phyloP scores from a whole-genome alignment of 2,888 invertebrate species.

The Drosophila mimetica region DNA sequence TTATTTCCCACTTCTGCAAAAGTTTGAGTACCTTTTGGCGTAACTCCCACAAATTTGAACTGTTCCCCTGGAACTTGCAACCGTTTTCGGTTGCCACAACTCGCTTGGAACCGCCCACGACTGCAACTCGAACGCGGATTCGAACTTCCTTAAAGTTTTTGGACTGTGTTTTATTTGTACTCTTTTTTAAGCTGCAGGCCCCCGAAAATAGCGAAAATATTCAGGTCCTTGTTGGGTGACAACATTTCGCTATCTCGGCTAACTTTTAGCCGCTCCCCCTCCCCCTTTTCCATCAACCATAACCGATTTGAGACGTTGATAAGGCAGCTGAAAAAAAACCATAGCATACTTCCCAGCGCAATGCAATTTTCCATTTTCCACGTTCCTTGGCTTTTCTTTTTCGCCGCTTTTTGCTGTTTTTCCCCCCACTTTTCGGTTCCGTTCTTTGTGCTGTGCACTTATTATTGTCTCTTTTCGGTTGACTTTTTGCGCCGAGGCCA shows the following conservation, averaged over 20 bases:
- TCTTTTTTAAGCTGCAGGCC: slow-evolving; percentile 1
- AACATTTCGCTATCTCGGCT: slow-evolving; percentile 44
- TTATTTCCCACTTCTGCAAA: not conserved
- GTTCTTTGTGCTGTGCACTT: slow-evolving; percentile 37
- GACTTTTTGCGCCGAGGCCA: slow-evolving; percentile 29
- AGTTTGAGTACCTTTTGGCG: slow-evolving; percentile 18
- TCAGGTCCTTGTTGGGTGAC: slow-evolving; percentile 23
- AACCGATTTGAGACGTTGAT: slow-evolving; percentile 61
- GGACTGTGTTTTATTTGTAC: not conserved
- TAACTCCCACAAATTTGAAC: not conserved
- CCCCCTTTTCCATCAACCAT: not conserved
- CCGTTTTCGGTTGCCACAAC: slow-evolving; percentile 12
- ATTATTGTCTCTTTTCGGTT: slow-evolving; percentile 49
- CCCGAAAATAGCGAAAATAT: slow-evolving; percentile 2
- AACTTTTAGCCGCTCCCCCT: slow-evolving; percentile 11
- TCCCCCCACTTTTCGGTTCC: not conserved
- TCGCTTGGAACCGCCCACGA: slow-evolving; percentile 38
- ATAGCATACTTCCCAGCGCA: slow-evolving; percentile 47
- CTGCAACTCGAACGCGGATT: slow-evolving; percentile 21
- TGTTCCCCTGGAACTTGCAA: slow-evolving; percentile 38
- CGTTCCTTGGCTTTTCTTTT: slow-evolving; percentile 5
- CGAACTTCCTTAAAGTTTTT: slow-evolving; percentile 5
- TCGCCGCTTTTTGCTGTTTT: slow-evolving; percentile 14
- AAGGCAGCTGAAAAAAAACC: slow-evolving; percentile 42
- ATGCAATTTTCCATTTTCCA: slow-evolving; percentile 53